Conservation (phyloP, 2,113 vertebrate genomes). For the Nyctibius bracteatus region DNA sequence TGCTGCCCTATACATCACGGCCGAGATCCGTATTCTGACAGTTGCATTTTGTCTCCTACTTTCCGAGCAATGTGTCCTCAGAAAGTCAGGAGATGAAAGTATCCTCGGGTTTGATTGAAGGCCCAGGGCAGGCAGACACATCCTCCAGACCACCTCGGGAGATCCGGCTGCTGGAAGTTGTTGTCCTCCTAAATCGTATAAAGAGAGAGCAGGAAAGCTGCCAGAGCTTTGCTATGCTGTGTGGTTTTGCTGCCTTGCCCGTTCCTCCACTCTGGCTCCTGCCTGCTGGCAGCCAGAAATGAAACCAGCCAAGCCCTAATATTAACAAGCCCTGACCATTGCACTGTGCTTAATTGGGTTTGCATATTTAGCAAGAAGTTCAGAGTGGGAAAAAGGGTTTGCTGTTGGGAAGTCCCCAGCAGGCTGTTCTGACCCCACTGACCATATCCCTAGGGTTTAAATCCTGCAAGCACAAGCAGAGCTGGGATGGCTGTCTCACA, state of each 20-base stretch:
- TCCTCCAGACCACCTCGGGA: conserved; percentile 65
- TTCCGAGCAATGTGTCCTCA: conserved; percentile 58
- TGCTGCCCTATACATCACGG: conserved; percentile 69
- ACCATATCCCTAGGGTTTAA: neutral
- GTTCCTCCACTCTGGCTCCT: neutral
- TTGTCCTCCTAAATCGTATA: conserved; percentile 47
- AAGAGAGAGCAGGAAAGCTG: neutral
- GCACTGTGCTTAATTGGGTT: neutral
- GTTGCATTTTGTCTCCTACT: conserved; percentile 70
- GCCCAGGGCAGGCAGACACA: conserved; percentile 63
- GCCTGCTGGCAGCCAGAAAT: neutral
- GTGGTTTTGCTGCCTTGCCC: accelerated
- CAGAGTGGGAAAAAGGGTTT: neutral
- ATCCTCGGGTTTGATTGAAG: conserved; percentile 68
- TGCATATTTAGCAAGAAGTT: neutral
- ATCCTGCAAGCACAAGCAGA: neutral
- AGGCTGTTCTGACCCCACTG: neutral
- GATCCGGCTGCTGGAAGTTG: conserved; percentile 16
- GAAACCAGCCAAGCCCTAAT: neutral
- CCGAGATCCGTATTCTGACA: conserved; percentile 71
- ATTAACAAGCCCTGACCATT: neutral
- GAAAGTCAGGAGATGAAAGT: conserved; percentile 55
- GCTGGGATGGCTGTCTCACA: neutral
- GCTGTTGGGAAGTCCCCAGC: neutral
- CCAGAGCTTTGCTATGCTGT: neutral